Evolutionary conservation across 2,888 invertebrate genomes (phyloP).

Genomic region (Synanthedon formicaeformis): DNA sequence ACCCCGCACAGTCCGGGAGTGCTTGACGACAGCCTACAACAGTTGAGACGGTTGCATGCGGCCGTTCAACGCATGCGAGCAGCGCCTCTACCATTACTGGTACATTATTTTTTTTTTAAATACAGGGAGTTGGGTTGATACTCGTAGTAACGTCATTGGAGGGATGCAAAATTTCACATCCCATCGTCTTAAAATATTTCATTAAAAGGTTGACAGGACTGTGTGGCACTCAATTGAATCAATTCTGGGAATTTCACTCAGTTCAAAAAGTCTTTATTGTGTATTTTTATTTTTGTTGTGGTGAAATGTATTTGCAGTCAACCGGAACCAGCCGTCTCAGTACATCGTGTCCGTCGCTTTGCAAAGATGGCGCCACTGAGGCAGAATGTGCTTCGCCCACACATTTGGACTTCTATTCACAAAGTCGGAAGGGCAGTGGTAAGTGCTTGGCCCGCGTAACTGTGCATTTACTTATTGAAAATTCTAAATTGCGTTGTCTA

Average conservation of each 20-base stretch:
- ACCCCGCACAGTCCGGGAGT: constrained; percentile 88
- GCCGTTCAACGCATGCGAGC: constrained; percentile 84
- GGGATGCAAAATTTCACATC: too few species aligned
- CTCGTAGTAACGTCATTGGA: too few species aligned
- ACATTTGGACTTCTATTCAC: constrained; percentile 64
- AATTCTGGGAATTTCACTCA: neutral
- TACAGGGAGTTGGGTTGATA: too few species aligned
- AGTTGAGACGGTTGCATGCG: constrained; percentile 80
- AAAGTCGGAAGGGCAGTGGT: constrained; percentile 74
- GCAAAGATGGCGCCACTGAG: constrained; percentile 69
- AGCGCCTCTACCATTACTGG: constrained; percentile 59
- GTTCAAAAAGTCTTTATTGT: too few species aligned
- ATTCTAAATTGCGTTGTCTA: too few species aligned
- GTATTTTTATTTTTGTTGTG: neutral
- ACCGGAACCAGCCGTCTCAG: constrained; percentile 72
- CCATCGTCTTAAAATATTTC: neutral
- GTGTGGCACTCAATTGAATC: neutral
- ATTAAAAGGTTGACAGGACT: neutral
- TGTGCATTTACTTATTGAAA: too few species aligned
- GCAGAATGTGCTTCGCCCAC: constrained; percentile 60
- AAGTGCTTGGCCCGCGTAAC: constrained; percentile 15
- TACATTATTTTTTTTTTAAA: constrained; percentile 12
- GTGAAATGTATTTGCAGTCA: constrained; percentile 22
- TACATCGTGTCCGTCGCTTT: constrained; percentile 80
- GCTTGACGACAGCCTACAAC: constrained; percentile 79